phyloP scores from a whole-genome alignment of 2,888 invertebrate genomes.

The Agrochola litura region DNA sequence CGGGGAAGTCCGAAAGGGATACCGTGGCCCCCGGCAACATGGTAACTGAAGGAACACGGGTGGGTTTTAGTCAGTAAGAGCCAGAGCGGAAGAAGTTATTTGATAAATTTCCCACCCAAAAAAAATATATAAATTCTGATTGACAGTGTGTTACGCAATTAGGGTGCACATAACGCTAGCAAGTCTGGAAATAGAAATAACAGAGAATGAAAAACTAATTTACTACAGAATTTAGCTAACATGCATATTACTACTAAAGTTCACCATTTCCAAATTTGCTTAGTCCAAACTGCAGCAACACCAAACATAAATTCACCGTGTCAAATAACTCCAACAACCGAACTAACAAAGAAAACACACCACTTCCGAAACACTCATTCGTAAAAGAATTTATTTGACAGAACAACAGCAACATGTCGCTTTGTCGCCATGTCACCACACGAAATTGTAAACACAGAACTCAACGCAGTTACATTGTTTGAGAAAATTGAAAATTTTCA shows the following conservation, averaged over 20 bases:
- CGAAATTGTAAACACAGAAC: slow-evolving; percentile 65
- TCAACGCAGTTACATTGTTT: slow-evolving; percentile 70
- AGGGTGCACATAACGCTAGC: neutral
- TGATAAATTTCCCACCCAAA: too few relatives aligned
- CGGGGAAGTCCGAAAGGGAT: too few relatives aligned
- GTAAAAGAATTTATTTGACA: slow-evolving; percentile 68
- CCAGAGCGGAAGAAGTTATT: too few relatives aligned
- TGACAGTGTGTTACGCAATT: too few relatives aligned
- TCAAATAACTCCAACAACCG: slow-evolving; percentile 51
- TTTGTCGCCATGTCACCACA: slow-evolving; percentile 57
- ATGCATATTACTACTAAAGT: neutral
- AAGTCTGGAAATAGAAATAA: neutral
- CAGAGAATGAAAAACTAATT: neutral
- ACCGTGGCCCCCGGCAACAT: too few relatives aligned
- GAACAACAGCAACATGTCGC: slow-evolving; percentile 59
- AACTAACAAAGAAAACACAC: slow-evolving; percentile 53
- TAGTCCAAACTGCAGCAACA: slow-evolving; percentile 27
- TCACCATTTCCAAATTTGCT: slow-evolving; percentile 6
- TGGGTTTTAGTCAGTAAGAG: too few relatives aligned
- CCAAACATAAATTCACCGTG: slow-evolving; percentile 44
- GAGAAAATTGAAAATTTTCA: slow-evolving; percentile 77
- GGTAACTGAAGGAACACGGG: too few relatives aligned
- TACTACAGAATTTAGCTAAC: neutral
- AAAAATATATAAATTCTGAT: too few relatives aligned
- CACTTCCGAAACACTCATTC: slow-evolving; percentile 60